phyloP scores from a whole-genome alignment of 1,140 invertebrate species.

The Papilio polyxenes region DNA sequence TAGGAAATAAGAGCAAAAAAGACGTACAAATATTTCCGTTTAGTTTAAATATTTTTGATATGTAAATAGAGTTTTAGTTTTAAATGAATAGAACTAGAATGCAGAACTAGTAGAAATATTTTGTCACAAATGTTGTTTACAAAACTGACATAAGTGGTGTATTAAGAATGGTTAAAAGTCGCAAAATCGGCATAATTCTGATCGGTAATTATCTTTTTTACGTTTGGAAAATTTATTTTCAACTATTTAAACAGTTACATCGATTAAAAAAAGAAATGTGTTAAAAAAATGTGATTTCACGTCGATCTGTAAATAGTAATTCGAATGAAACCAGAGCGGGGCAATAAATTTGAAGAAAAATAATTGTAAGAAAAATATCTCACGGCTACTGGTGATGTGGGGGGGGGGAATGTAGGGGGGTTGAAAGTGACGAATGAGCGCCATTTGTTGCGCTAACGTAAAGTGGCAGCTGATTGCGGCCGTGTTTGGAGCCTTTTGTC shows the following conservation, averaged over 20 bases:
- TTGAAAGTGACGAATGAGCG: conserved; percentile 4
- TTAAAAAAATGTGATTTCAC: conserved; percentile 1
- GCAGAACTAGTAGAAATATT: too few relatives aligned
- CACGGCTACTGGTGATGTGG: neutral
- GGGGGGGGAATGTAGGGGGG: neutral
- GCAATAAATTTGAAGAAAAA: conserved; percentile 19
- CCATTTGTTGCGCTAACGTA: conserved; percentile 22
- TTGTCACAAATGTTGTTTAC: too few relatives aligned
- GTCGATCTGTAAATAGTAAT: conserved; percentile 12
- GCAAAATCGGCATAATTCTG: too few relatives aligned
- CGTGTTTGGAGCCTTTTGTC: conserved; percentile 5
- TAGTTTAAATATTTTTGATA: too few relatives aligned
- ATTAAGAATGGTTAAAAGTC: too few relatives aligned
- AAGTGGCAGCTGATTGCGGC: conserved; percentile 23
- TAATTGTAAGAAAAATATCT: conserved; percentile 27
- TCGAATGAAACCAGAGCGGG: neutral
- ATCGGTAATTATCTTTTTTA: too few relatives aligned
- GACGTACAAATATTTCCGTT: neutral
- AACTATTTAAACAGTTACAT: neutral
- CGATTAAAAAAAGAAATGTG: neutral
- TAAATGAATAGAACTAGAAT: too few relatives aligned
- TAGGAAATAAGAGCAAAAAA: neutral
- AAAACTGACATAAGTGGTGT: too few relatives aligned
- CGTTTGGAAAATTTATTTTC: too few relatives aligned
- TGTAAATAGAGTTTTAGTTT: too few relatives aligned